Base-by-base conservation (phyloP, 2,888 invertebrate genomes). In the Unio delphinus region DNA sequence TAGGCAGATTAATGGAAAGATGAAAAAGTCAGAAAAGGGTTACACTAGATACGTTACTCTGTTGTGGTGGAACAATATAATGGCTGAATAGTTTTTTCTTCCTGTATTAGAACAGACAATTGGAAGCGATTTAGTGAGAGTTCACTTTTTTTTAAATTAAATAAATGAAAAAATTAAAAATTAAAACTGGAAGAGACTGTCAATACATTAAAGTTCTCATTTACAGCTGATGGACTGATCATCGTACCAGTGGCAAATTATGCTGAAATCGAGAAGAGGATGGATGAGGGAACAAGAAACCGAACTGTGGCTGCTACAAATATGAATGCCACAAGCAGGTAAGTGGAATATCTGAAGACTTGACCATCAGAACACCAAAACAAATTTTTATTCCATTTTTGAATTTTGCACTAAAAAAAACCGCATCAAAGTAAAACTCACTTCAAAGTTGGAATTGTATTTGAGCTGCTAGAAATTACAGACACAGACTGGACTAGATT, bases 241-340 rank as follows among this genome's bases (percentile, higher is more conserved):
- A 74, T 85, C n/a, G 82, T 85, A 17, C 85, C 91, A 61, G 91
- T 91, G 7, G 87, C 84, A 23, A 90, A 87, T 74, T 90, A 91
- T 78, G 82, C 86, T n/a, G 92, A 92, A 63, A 91, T 92, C 58
- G 91, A 91, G 72, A 87, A 88, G 56, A 91, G 90, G 73, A 91
- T 92, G 80, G 91, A 91, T 34, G 92, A 92, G 80, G 92, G 92
- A 4, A 92, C 92, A 4, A 87, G 89, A 56, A 92, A 92, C 83
- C 86, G 92, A 67, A 92, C 92, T 55, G 91, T 92, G 56, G 92
- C 92, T 8, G 90, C 92, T 11, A 92, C 92, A 23, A 91, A 92
- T 79, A 92, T 92, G 92, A 92, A 92, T 84, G 92, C 91, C 55
- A 92, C 92, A 6, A 92, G 92, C 84, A 91, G 89, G 89, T 89